Conservation (phyloP, 1,140 invertebrate genomes). For the Cardiocondyla obscurior region DNA sequence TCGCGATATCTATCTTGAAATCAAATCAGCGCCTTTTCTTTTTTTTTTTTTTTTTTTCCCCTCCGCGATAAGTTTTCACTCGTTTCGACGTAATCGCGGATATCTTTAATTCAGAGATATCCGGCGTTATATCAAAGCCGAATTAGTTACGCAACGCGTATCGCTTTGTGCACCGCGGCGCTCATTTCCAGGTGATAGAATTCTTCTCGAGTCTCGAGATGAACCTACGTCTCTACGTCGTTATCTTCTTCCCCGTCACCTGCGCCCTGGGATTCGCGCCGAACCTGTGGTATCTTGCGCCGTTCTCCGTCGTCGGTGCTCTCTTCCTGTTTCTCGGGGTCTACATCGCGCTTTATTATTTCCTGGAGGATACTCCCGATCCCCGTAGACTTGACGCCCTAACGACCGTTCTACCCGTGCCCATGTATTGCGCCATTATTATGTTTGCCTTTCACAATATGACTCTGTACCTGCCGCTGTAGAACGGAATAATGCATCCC, state of each 20-base stretch:
- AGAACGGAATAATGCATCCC: constrained; percentile 85
- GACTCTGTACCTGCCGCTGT: constrained; percentile 83
- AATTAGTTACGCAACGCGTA: background rate
- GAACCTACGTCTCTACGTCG: constrained; percentile 68
- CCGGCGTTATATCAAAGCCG: no score
- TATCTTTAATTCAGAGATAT: background rate
- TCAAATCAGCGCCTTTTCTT: no score
- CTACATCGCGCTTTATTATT: constrained; percentile 81
- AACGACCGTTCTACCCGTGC: constrained; percentile 49
- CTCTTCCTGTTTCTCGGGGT: constrained; percentile 79
- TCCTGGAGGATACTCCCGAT: constrained; percentile 78
- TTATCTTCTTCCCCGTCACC: constrained; percentile 79
- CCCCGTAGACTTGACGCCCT: constrained; percentile 58
- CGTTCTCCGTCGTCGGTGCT: constrained; percentile 86
- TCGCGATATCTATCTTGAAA: background rate
- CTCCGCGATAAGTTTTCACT: background rate
- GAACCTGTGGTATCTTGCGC: constrained; percentile 85
- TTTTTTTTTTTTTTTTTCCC: no score
- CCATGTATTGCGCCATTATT: constrained; percentile 84
- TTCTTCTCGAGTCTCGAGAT: constrained; percentile 43
- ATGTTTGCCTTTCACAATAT: constrained; percentile 86
- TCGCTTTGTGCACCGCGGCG: background rate
- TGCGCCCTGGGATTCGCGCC: constrained; percentile 80
- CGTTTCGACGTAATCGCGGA: background rate
- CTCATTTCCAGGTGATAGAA: constrained; percentile 73